Percentiles rank a stretch among this genome's conserved stretches.
Conservation (phyloP, 2,888 invertebrate genomes). For the Didymodactylos carnosus region DNA sequence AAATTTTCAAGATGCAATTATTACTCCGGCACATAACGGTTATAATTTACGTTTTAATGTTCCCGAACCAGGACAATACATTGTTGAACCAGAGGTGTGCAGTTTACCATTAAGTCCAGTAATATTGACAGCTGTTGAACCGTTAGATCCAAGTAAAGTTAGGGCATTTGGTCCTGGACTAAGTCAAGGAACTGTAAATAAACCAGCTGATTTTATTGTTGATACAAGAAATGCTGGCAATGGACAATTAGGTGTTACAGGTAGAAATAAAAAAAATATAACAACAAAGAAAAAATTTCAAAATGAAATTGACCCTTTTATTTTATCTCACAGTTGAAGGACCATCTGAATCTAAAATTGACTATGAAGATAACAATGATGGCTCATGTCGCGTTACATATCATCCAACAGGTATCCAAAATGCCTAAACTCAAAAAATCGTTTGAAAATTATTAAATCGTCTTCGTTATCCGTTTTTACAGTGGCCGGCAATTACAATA, state of each 20-base stretch:
- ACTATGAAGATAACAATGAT: slow-evolving; percentile 30
- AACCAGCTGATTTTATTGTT: slow-evolving; percentile 58
- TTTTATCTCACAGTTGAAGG: slow-evolving; percentile 23
- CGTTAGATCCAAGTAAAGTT: slow-evolving; percentile 36
- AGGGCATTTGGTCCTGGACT: slow-evolving; percentile 55
- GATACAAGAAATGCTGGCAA: slow-evolving; percentile 53
- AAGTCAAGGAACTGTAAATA: slow-evolving; percentile 45
- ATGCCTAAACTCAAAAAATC: too few species aligned
- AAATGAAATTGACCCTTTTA: too few species aligned
- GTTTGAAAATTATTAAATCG: too few species aligned
- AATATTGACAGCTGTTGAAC: slow-evolving; percentile 12
- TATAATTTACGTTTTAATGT: slow-evolving; percentile 29
- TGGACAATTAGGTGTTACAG: slow-evolving; percentile 36
- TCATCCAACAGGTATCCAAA: slow-evolving; percentile 23
- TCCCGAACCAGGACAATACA: slow-evolving; percentile 31
- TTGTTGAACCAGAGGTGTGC: slow-evolving; percentile 26
- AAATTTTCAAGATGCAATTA: slow-evolving; percentile 48
- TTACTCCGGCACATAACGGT: slow-evolving; percentile 57
- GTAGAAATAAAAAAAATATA: too few species aligned
- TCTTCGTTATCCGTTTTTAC: too few species aligned
- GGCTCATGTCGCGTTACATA: slow-evolving; percentile 33
- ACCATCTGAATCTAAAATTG: slow-evolving; percentile 31
- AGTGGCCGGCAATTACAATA: slow-evolving; percentile 29
- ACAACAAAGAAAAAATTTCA: too few species aligned
- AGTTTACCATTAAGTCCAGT: slow-evolving; percentile 16